A percentile compares a stretch with the other conserved stretches of the same genome.
These are phyloP conservation scores for Eristalinus sepulchralis DNA, from an alignment of 2,888 invertebrate species.

Conservation along the genomic window DNA sequence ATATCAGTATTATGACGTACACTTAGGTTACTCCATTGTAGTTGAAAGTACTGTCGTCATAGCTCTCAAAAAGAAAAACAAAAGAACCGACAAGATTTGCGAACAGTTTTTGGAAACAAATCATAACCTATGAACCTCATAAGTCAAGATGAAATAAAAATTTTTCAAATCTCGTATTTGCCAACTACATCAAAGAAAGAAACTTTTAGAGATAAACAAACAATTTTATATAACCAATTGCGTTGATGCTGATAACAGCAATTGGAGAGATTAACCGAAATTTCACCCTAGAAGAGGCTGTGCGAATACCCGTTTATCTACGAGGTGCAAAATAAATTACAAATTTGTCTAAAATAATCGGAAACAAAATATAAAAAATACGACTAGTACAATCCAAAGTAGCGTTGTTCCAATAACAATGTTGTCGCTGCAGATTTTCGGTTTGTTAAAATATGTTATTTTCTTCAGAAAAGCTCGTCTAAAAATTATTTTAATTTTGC, in stretches of 20 bases:
- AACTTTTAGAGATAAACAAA: background rate
- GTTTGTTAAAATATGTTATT: background rate
- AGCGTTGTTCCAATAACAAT: background rate
- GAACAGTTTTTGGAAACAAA: background rate
- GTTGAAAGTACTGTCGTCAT: background rate
- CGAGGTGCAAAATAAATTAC: background rate
- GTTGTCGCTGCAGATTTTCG: background rate
- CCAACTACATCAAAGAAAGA: background rate
- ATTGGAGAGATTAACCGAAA: background rate
- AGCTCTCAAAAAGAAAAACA: background rate
- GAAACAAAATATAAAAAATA: slow-evolving; percentile 2
- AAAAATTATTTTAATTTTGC: background rate
- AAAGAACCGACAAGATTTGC: background rate
- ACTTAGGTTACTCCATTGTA: background rate
- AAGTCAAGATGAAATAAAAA: background rate
- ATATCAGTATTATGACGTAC: too few relatives aligned
- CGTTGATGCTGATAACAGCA: background rate
- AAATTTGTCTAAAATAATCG: background rate
- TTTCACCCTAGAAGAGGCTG: background rate
- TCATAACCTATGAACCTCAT: background rate
- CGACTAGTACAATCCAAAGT: background rate
- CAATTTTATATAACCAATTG: background rate
- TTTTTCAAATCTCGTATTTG: background rate
- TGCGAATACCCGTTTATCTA: background rate
- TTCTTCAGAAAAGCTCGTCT: background rate